These are phyloP conservation scores for Microcebus tavaratra DNA, from an alignment of 2,113 vertebrate genomes.

Conservation along the genomic window DNA sequence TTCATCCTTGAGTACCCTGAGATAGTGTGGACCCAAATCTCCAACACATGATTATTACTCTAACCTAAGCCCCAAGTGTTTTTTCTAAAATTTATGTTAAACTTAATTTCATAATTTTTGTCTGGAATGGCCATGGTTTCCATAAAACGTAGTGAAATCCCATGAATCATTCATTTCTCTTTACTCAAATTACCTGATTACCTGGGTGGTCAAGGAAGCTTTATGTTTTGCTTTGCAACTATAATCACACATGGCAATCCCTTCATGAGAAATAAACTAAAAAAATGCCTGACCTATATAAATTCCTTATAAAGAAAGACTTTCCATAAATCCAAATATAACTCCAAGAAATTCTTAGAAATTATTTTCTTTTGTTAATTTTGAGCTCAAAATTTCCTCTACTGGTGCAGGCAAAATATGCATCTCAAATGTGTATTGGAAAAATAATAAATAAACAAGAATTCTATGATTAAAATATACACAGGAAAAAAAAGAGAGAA, in stretches of 20 bases:
- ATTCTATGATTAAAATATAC: background rate
- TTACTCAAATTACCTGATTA: background rate
- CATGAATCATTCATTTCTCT: background rate
- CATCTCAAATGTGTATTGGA: background rate
- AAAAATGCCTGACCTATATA: background rate
- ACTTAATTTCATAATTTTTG: background rate
- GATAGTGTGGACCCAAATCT: background rate
- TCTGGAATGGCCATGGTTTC: background rate
- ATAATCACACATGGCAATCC: background rate
- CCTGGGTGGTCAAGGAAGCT: background rate
- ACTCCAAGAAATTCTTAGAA: background rate
- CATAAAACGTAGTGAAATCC: background rate
- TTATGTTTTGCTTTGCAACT: slow-evolving; percentile 28
- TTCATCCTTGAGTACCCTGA: background rate
- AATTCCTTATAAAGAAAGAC: background rate
- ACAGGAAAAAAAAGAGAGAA: background rate
- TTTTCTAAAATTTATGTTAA: background rate
- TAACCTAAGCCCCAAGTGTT: background rate
- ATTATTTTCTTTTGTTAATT: background rate
- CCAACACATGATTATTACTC: background rate
- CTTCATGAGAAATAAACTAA: background rate
- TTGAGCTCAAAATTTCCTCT: background rate
- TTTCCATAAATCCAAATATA: background rate
- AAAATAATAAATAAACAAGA: background rate
- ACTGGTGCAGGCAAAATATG: background rate